Evolutionary conservation across 2,888 invertebrate species (phyloP).

Genomic region (Aporophyla nigra): DNA sequence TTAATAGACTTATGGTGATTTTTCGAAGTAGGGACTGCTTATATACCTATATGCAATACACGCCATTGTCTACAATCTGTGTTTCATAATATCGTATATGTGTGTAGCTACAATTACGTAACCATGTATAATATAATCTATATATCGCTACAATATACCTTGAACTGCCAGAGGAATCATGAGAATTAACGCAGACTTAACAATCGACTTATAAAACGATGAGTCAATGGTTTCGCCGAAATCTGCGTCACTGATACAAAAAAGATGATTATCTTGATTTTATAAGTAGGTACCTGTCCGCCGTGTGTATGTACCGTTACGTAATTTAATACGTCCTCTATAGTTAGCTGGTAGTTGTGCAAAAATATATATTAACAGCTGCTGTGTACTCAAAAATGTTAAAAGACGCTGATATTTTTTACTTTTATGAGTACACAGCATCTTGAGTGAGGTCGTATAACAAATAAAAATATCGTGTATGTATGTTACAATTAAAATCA

Average conservation of each 20-base stretch:
- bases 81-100: not conserved
- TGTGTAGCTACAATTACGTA: not conserved
- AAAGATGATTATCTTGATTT: constrained; percentile 6
- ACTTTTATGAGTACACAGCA: too few relatives aligned
- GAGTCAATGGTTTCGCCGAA: not conserved
- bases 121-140: not conserved
- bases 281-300: not conserved
- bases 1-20: too few relatives aligned
- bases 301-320: constrained; percentile 2
- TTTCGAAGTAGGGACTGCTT: too few relatives aligned
- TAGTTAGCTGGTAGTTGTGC: constrained; percentile 14
- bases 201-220: not conserved
- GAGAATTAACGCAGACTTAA: not conserved
- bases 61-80: not conserved
- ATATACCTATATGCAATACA: too few relatives aligned
- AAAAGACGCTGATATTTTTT: not conserved
- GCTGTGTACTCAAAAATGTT: not conserved
- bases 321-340: constrained; percentile 18
- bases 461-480: not conserved
- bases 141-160: not conserved
- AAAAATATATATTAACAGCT: constrained; percentile 19
- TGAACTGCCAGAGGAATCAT: not conserved
- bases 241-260: not conserved
- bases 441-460: not conserved
- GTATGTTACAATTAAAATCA: not conserved